Conservation (phyloP, 1,140 invertebrate genomes). For the Drosophila hydei region DNA sequence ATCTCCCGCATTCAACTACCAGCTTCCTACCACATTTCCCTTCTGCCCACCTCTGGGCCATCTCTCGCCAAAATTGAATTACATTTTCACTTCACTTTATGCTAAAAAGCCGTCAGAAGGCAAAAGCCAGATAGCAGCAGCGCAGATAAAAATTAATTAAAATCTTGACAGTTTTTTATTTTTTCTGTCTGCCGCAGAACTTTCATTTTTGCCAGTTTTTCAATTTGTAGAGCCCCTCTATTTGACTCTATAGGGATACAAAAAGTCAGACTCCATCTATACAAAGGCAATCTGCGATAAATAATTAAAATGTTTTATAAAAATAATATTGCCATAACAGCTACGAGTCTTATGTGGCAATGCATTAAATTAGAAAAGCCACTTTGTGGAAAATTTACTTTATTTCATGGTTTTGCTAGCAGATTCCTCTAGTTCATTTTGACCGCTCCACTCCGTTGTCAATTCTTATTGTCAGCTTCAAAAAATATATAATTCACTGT, state of each 20-base stretch:
- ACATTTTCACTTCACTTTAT: slow-evolving; percentile 74
- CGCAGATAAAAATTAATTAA: slow-evolving; percentile 74
- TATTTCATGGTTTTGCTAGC: too few species aligned
- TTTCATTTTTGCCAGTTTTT: slow-evolving; percentile 20
- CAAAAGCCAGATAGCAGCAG: slow-evolving; percentile 31
- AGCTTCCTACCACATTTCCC: too few species aligned
- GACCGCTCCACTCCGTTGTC: background rate
- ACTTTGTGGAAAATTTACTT: too few species aligned
- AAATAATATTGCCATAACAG: too few species aligned
- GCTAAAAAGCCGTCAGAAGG: slow-evolving; percentile 58
- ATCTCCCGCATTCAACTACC: background rate
- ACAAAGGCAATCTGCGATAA: background rate
- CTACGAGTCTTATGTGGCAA: too few species aligned
- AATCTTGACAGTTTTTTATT: slow-evolving; percentile 28
- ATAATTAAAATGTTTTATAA: background rate
- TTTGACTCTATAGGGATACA: background rate
- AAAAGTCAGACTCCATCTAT: background rate
- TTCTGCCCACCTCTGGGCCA: slow-evolving; percentile 2
- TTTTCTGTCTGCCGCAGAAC: slow-evolving; percentile 13
- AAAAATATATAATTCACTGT: slow-evolving; percentile 45
- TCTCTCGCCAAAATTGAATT: slow-evolving; percentile 66
- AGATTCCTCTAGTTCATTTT: too few species aligned
- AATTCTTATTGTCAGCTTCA: slow-evolving; percentile 5
- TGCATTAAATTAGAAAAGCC: too few species aligned
- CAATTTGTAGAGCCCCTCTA: background rate